Base-by-base conservation (phyloP, 2,113 vertebrate species). In the Lophius piscatorius region DNA sequence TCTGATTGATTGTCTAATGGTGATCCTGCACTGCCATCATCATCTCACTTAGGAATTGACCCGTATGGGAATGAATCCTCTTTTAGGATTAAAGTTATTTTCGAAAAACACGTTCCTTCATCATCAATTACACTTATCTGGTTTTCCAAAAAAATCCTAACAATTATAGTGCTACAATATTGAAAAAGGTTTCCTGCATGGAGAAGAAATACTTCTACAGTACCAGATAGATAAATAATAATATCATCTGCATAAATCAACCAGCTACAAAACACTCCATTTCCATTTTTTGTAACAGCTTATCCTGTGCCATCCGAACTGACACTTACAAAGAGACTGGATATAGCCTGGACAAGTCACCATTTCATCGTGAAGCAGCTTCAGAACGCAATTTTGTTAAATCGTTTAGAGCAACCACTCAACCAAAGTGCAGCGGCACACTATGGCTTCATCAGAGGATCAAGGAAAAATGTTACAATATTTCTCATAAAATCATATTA, bases 1-100 rank as follows among this genome's bases (percentile, higher is more conserved):
- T 45, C 49, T 57, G 58, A 66, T 34, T 55, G 47, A 46, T 24
- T 17, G 24, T 54, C 17, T 13, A 39, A 33, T 14, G 18, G 42
- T 38, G n/a, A 44, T 31, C 16, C 2, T 7, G 14, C n/a, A n/a
- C 16, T 12, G 20, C 11, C 17, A 17, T 56, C 34, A 47, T 67
- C 38, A 59, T 36, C 18, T 57, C 17, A 35, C 34, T 38, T 10
- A 31, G 45, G 31, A 17, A 35, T 16, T 60, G 24, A 40, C 40
- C 16, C n/a, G 7, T 48, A 9, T 12, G 40, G 18, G 12, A 39
- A 12, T 34, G 13, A 59, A 59, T 17, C n/a, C 21, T 23, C 22
- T 26, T 34, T n/a, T n/a, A n/a, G n/a, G n/a, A n/a, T n/a, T n/a
- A n/a, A n/a, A n/a, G n/a, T n/a, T n/a, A n/a, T n/a, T 62, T 34